Conservation (phyloP, 2,797 vertebrate species). For the Hoplostethus atlanticus region DNA sequence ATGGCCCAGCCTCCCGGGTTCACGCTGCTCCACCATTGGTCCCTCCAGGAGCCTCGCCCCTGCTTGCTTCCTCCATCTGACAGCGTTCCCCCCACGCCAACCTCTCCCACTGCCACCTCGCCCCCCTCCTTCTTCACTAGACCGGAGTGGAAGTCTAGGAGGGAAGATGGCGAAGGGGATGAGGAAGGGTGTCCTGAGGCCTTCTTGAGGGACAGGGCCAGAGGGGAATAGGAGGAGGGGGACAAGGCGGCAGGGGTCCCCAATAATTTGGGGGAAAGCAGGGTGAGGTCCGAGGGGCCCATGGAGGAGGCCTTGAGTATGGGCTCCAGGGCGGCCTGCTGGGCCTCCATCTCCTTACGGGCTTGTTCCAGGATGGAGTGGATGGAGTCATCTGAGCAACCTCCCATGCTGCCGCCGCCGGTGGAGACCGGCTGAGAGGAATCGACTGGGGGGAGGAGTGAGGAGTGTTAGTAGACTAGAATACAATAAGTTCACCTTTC, state of each 20-base stretch:
- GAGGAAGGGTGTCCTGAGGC: slow-evolving; percentile 73
- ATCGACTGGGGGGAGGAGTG: slow-evolving; percentile 81
- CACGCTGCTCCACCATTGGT: slow-evolving; percentile 90
- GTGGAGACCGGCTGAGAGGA: slow-evolving; percentile 85
- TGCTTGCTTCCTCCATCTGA: slow-evolving; percentile 72
- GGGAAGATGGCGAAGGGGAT: slow-evolving; percentile 71
- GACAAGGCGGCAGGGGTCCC: slow-evolving; percentile 82
- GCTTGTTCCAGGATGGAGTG: slow-evolving; percentile 93
- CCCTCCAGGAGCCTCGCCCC: slow-evolving; percentile 86
- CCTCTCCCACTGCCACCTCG: slow-evolving; percentile 78
- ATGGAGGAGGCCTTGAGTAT: slow-evolving; percentile 86
- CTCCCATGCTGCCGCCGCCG: slow-evolving; percentile 62
- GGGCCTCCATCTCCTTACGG: slow-evolving; percentile 92
- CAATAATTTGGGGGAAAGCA: slow-evolving; percentile 88
- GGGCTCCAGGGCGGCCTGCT: slow-evolving; percentile 91
- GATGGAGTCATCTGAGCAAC: slow-evolving; percentile 90
- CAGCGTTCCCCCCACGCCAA: slow-evolving; percentile 83
- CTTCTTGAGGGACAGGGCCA: slow-evolving; percentile 90
- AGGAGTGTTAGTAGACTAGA: not conserved
- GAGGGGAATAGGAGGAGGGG: slow-evolving; percentile 84
- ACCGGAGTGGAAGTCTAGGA: slow-evolving; percentile 83
- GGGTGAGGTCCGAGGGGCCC: slow-evolving; percentile 86
- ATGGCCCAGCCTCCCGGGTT: slow-evolving; percentile 83
- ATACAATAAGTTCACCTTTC: too few relatives aligned
- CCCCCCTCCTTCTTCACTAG: slow-evolving; percentile 88